Evolutionary conservation across 2,113 vertebrate species (phyloP), one percentile per base, ranked within the genome.

Genomic region (Oophaga pumilio): DNA sequence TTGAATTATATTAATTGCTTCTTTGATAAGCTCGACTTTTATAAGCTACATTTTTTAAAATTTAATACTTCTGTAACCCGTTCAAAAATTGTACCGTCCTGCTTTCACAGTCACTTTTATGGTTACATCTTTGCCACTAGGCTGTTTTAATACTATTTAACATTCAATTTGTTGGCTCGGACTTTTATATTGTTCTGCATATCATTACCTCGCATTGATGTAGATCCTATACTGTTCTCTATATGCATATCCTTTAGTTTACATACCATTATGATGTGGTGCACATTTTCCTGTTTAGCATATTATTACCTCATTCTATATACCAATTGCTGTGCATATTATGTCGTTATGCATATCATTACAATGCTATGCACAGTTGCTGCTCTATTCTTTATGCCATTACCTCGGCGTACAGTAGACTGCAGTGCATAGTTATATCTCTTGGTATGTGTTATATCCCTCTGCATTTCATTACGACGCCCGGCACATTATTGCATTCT

Each of bases 291-390:
- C 43, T 52, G 20, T 28, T 69, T 50, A 69, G 64, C 81, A 69
- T 52, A 52, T 83, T 83, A 53, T 66, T 69, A 69, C n/a, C 60
- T 69, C 49, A 24, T 68, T 53, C 64, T 6, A n/a, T 68, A 50
- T 28, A 50, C n/a, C 43, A 52, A 83, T 83, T 53, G 81, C 43
- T 52, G 62, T 13, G 62, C 49, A 53, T 83, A 83, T 83, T 83
- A 53, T 17, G 49, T 13, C 9, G 81, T 69, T 82, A n/a, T 82
- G 80, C 80, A 82, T 82, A 66, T 82, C 81, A 83, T 83, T 69
- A 68, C 81, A 83, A 66, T 82, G 80, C 60, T 52, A 50, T 52
- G 80, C 80, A 66, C 60, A 52, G 80, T 66, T n/a, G 80, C 60
- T 64, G 26, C 80, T 64, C 81, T 83, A 26, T 83, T 71, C 64